Evolutionary conservation across 2,888 invertebrate species (phyloP), one percentile per base, ranked within the genome.

Genomic region (Azorinus chamasolen): DNA sequence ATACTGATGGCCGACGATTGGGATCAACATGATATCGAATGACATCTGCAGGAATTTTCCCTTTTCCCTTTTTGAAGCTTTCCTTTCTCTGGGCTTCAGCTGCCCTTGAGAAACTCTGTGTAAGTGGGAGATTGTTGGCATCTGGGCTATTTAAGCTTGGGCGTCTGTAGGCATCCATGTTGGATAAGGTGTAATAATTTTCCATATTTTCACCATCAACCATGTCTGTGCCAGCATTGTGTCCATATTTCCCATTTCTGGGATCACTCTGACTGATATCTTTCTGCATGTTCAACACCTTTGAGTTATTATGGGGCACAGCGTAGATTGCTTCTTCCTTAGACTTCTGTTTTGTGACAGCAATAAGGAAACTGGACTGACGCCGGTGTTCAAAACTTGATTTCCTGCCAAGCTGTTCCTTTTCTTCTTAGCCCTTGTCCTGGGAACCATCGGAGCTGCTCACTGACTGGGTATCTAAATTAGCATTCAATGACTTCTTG

Each of bases 301-400:
- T 73, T 16, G 72, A 69, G 57, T 83, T 83, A 54, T 79, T 77
- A 61, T 78, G 79, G 32, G 85, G 85, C 48, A 85, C 83, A 45
- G 79, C 79, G 55, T 86, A 86, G 24, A 78, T 72, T n/a, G 53
- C 54, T 57, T 83, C 79, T 4, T 75, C 72, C 48, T 79, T 77
- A 12, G 71, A 51, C 58, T 84, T 83, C 39, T 73, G 77, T 48
- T 84, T 87, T 0, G 88, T 84, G 57, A 92, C 86, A n/a, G 92
- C 92, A 10, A 84, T 79, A 46, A 92, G 83, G 74, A 90, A 92
- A 71, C 91, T 91, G 5, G 89, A 85, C 80, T 92, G 91, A 8
- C 92, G 79, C 22, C 84, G 68, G 73, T 92, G 91, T 20, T 88
- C 86, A 27, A 82, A 79, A 59, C 80, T 81, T n/a, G 80, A 69